A percentile compares a stretch with the other conserved stretches of the same genome.
These are phyloP conservation scores for Atrina japonica DNA, from an alignment of 2,888 invertebrate genomes.

Conservation along the genomic window DNA sequence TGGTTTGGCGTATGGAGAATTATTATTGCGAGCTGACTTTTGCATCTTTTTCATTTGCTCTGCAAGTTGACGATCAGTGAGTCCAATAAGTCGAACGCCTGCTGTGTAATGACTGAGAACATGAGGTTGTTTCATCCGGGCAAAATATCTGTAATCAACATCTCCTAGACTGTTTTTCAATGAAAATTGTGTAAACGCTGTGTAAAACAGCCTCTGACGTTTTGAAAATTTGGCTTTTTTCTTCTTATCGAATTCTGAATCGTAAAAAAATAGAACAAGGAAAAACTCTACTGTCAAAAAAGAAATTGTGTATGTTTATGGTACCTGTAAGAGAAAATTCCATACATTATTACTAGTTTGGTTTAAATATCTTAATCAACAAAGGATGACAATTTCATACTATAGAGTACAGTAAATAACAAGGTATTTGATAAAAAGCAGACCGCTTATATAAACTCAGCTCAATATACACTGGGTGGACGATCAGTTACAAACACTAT, in stretches of 20 bases:
- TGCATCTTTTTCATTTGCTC: slow-evolving; percentile 61
- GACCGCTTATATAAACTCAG: too few relatives aligned
- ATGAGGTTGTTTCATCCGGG: slow-evolving; percentile 54
- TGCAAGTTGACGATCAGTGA: slow-evolving; percentile 65
- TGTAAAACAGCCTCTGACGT: slow-evolving; percentile 63
- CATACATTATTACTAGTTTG: too few relatives aligned
- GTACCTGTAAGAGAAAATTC: too few relatives aligned
- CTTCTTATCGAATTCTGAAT: slow-evolving; percentile 38
- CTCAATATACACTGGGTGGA: too few relatives aligned
- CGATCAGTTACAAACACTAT: too few relatives aligned
- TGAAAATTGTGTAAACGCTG: slow-evolving; percentile 65
- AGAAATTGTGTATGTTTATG: too few relatives aligned
- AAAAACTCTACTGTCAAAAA: too few relatives aligned
- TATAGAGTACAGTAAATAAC: too few relatives aligned
- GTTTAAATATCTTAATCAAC: too few relatives aligned
- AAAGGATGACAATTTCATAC: too few relatives aligned
- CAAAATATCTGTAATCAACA: slow-evolving; percentile 48
- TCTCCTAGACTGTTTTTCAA: slow-evolving; percentile 58
- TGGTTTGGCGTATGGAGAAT: slow-evolving; percentile 71
- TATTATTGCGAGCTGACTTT: slow-evolving; percentile 52
- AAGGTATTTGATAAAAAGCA: too few relatives aligned
- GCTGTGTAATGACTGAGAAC: slow-evolving; percentile 69
- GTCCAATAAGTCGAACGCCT: slow-evolving; percentile 67
- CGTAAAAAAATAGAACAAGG: too few relatives aligned
- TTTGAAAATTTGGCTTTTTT: slow-evolving; percentile 41